Percentiles rank a stretch among this genome's conserved stretches.
These are phyloP conservation scores for Caenorhabditis sp. DNA, from an alignment of 2,888 invertebrate genomes.

Conservation along the genomic window DNA sequence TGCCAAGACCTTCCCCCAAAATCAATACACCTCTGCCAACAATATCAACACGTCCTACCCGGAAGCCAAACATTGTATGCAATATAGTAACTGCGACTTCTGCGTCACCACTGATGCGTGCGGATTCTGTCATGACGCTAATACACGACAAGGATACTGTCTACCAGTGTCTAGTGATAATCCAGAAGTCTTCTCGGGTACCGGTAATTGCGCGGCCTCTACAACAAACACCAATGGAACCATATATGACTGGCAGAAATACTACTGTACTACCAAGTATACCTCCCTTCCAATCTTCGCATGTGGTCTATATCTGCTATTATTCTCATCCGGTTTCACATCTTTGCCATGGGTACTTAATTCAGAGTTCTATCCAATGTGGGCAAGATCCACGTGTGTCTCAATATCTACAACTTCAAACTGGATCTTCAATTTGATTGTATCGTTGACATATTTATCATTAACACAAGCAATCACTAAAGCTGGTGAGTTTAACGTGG, in stretches of 20 bases:
- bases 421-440: constrained; percentile 75
- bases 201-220: constrained; percentile 18
- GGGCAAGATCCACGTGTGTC: constrained; percentile 75
- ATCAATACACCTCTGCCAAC: constrained; percentile 4
- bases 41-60: constrained; percentile 21
- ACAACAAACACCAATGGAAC: neutral
- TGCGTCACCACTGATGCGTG: constrained; percentile 73
- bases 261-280: constrained; percentile 63
- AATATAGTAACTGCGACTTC: constrained; percentile 71
- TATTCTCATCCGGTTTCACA: constrained; percentile 45
- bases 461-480: constrained; percentile 59
- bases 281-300: constrained; percentile 70
- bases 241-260: constrained; percentile 27
- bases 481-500: neutral
- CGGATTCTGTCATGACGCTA: constrained; percentile 70
- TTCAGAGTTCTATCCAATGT: constrained; percentile 75
- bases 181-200: constrained; percentile 24
- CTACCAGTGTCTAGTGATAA: constrained; percentile 14
- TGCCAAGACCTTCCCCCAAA: constrained; percentile 11
- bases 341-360: constrained; percentile 76
- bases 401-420: constrained; percentile 71
- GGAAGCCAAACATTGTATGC: constrained; percentile 24
- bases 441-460: constrained; percentile 75
- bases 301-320: constrained; percentile 63
- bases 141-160: constrained; percentile 32